These are phyloP conservation scores for Trichonephila clavipes DNA, from an alignment of 1,140 invertebrate species.

Conservation along the genomic window DNA sequence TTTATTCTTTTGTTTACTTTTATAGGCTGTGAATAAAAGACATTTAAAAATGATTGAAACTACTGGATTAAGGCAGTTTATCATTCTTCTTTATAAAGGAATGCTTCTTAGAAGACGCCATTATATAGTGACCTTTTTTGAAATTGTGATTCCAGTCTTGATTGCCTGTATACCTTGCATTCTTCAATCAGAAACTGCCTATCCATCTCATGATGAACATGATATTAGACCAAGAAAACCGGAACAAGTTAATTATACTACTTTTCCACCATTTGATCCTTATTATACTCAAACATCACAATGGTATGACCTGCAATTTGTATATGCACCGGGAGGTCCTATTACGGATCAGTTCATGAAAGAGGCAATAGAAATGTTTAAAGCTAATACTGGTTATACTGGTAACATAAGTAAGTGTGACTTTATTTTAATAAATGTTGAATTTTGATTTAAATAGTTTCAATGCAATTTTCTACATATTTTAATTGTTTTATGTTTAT, in stretches of 20 bases:
- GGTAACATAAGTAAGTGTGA: slow-evolving; percentile 44
- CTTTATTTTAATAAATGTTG: neutral
- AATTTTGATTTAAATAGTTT: neutral
- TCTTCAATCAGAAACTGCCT: slow-evolving; percentile 25
- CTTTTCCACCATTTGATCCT: slow-evolving; percentile 24
- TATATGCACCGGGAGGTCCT: slow-evolving; percentile 9
- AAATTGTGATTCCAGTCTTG: slow-evolving; percentile 79
- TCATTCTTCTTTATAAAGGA: slow-evolving; percentile 79
- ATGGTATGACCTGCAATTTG: neutral
- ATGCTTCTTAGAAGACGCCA: slow-evolving; percentile 74
- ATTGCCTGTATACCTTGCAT: slow-evolving; percentile 37
- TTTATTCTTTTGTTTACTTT: neutral
- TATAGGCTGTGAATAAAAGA: neutral
- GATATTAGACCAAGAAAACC: neutral
- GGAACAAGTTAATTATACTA: neutral
- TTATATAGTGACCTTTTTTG: slow-evolving; percentile 79
- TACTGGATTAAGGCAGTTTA: slow-evolving; percentile 81
- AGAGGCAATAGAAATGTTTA: slow-evolving; percentile 15
- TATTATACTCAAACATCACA: neutral
- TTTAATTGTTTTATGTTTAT: no score
- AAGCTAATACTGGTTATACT: neutral
- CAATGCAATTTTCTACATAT: neutral
- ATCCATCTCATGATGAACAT: neutral
- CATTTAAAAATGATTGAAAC: slow-evolving; percentile 26
- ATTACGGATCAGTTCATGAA: slow-evolving; percentile 28